Conservation (phyloP, 2,797 vertebrate genomes). For the Oreochromis mossambicus region DNA sequence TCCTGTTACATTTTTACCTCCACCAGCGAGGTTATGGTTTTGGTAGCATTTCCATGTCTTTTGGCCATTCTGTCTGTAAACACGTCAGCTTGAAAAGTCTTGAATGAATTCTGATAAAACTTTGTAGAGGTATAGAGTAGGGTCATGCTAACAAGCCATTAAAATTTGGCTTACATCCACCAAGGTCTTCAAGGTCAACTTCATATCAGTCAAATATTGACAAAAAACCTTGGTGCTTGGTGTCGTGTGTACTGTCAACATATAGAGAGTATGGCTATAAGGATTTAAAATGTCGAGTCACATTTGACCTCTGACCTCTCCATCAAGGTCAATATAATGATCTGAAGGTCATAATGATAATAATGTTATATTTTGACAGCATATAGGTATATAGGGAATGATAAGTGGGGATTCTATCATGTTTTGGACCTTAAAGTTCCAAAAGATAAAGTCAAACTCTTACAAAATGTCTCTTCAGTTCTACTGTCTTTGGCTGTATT, state of each 20-base stretch:
- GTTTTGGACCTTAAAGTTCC: background rate
- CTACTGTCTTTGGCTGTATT: no score
- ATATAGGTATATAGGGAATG: background rate
- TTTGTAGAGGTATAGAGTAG: background rate
- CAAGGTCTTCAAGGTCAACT: background rate
- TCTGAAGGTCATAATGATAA: background rate
- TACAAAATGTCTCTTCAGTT: background rate
- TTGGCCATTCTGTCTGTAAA: background rate
- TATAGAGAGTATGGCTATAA: background rate
- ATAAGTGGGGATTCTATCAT: background rate
- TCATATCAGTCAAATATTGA: background rate
- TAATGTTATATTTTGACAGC: background rate
- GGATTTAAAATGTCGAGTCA: background rate
- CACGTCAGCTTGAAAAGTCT: background rate
- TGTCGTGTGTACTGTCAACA: background rate
- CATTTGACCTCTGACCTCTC: background rate
- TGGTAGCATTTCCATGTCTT: background rate
- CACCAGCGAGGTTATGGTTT: background rate
- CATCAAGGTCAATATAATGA: background rate
- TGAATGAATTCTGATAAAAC: background rate
- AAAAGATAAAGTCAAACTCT: background rate
- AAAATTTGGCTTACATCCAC: background rate
- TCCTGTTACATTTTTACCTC: background rate
- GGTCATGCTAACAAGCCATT: background rate
- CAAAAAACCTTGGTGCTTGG: background rate